Base-by-base conservation (phyloP, 2,888 invertebrate genomes). In the Scaptomyza tumidula region DNA sequence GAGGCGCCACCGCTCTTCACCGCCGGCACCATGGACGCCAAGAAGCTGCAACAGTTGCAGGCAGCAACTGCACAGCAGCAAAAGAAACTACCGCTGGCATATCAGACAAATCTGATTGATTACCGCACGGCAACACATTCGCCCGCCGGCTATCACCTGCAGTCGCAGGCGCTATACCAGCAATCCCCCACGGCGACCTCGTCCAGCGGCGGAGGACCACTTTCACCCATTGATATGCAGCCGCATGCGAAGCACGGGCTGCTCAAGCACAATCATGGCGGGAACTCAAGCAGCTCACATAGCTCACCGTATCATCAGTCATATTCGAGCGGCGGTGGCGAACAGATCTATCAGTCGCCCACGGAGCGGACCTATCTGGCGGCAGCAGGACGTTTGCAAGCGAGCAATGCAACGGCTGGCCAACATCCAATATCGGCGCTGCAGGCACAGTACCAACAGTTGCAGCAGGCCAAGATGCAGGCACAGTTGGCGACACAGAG, bases 1-100 rank as follows among this genome's bases (percentile, higher is more conserved):
- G 95, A 95, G 91, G 95, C 95, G 90, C 95, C 95, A 80, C 94
- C 94, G 90, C 93, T 94, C 77, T 94, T 94, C 90, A 93, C 92
- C 90, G 93, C 93, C 85, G 93, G 93, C 89, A 93, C 93, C 90
- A 95, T 95, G 95, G 95, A 95, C 92, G 94, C 94, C 91, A 95
- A 95, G 91, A 93, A 93, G 91, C 94, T 93, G 77, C 92, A 92
- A 63, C 92, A 92, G 61, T 60, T 92, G 78, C 92, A 92, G 81
- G 91, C 92, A 69, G 90, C 90, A 56, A 89, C 90, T 37, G 90
- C 90, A 27, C 86, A 75, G 50, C 75, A 85, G 41, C 85, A 86
- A 37, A 77, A 93, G 92, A 88, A 94, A 93, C 82, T 93, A 91
- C 86, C 94, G 92, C 69, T 92, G 91, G 79, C 93, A 91, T 91